phyloP scores from a whole-genome alignment of 2,888 invertebrate species.

The Chorisops tibialis region DNA sequence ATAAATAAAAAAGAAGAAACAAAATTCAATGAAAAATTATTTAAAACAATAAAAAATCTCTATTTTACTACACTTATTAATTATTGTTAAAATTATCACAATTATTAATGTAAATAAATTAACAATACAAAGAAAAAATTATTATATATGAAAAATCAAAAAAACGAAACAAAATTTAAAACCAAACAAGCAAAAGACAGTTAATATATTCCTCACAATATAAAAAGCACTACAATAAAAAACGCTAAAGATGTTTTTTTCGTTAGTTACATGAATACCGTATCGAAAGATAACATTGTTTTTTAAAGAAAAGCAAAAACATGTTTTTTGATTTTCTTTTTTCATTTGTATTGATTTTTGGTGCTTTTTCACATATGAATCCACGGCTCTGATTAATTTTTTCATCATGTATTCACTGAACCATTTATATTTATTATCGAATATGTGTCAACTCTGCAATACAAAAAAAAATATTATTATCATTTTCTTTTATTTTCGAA shows the following conservation, averaged over 20 bases:
- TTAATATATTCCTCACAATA: conserved; percentile 53
- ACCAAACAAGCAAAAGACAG: conserved; percentile 19
- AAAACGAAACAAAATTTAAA: conserved; percentile 23
- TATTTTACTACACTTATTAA: too few species aligned
- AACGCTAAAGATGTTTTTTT: not conserved
- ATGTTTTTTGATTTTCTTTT: not conserved
- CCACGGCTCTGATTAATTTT: conserved; percentile 54
- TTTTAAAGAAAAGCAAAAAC: not conserved
- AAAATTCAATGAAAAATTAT: too few species aligned
- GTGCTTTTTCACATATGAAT: conserved; percentile 52
- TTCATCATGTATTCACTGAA: conserved; percentile 45
- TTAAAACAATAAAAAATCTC: too few species aligned
- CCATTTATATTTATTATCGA: not conserved
- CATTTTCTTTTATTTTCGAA: too few species aligned
- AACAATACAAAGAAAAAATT: not conserved
- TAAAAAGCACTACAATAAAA: conserved; percentile 49
- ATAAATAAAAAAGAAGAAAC: too few species aligned
- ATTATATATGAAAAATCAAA: not conserved
- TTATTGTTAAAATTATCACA: not conserved
- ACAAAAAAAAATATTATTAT: too few species aligned
- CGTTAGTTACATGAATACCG: not conserved
- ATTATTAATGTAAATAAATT: not conserved
- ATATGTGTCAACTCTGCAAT: too few species aligned
- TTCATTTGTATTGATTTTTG: not conserved
- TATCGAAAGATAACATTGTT: not conserved